A percentile compares a stretch with the other conserved stretches of the same genome.
Conservation (phyloP, 30 jellyfish, hydroid and myxozoan species). For the Morbakka virulenta region DNA sequence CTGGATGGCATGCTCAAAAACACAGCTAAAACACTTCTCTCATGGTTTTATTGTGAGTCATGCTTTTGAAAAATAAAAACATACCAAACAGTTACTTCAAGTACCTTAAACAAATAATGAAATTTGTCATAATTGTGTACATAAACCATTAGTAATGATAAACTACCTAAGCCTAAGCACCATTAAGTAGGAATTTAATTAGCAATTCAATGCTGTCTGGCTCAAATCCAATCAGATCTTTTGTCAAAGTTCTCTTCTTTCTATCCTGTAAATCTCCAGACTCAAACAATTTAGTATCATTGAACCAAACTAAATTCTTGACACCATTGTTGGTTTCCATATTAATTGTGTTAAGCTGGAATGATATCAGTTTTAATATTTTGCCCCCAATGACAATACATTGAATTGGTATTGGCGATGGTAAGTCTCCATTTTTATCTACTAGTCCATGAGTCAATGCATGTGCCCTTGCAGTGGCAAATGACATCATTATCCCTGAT, state of each 20-base stretch:
- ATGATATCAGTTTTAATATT: conserved; percentile 47
- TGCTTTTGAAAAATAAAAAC: no score
- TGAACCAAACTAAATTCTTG: conserved; percentile 73
- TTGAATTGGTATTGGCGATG: conserved; percentile 64
- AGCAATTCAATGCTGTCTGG: not conserved
- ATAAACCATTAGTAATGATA: no score
- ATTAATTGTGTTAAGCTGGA: conserved; percentile 74
- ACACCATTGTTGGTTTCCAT: conserved; percentile 44
- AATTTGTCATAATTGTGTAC: no score
- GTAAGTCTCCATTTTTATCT: conserved; percentile 36
- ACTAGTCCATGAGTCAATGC: conserved; percentile 37
- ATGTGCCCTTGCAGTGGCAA: conserved; percentile 55
- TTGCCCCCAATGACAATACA: conserved; percentile 61
- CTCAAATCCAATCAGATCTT: not conserved
- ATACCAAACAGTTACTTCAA: no score
- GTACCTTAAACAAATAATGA: no score
- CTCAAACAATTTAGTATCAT: conserved; percentile 4
- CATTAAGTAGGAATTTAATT: not conserved
- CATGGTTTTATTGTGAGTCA: no score
- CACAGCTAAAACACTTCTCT: no score
- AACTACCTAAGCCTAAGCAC: not conserved
- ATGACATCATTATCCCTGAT: conserved; percentile 39
- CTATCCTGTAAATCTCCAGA: not conserved
- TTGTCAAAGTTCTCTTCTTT: not conserved
- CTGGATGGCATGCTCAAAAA: no score